Evolutionary conservation across 2,113 vertebrate genomes (phyloP).

Genomic region (Coryphaenoides rupestris): DNA sequence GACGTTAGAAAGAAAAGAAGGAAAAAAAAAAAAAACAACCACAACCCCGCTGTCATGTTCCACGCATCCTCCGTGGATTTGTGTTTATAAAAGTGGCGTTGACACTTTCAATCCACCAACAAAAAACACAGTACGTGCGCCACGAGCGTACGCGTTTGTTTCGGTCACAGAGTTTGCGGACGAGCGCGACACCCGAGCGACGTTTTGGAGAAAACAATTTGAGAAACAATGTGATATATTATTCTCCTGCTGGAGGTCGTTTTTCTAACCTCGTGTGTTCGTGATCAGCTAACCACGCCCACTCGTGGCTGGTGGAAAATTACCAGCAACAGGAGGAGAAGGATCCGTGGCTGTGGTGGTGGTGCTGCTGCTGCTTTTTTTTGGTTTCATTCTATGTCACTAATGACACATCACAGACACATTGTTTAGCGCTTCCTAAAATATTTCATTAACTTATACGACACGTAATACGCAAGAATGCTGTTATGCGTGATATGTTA

Average conservation of each 20-base stretch:
- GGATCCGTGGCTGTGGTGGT: conserved; percentile 40
- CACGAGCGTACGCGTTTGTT: neutral
- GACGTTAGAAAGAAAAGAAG: conserved; percentile 45
- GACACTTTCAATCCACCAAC: no score
- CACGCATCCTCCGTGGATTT: conserved; percentile 52
- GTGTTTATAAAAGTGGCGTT: conserved; percentile 25
- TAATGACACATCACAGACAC: conserved; percentile 1
- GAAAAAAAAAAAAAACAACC: no score
- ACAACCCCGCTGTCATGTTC: conserved; percentile 67
- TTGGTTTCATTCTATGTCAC: no score
- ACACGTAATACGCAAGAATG: no score
- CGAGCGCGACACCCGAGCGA: neutral
- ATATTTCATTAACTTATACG: no score
- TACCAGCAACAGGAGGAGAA: conserved; percentile 77
- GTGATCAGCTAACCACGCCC: conserved; percentile 76
- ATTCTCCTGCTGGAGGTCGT: conserved; percentile 54
- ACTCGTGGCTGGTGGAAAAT: conserved; percentile 82
- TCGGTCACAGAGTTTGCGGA: neutral
- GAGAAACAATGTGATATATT: conserved; percentile 16
- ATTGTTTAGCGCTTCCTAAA: no score
- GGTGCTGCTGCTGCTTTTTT: conserved; percentile 27
- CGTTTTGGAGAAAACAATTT: no score
- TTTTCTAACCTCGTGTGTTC: conserved; percentile 68
- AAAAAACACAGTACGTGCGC: no score
- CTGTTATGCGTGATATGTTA: no score